These are phyloP conservation scores for Etheostoma spectabile DNA, from an alignment of 2,113 vertebrate species.

Conservation along the genomic window DNA sequence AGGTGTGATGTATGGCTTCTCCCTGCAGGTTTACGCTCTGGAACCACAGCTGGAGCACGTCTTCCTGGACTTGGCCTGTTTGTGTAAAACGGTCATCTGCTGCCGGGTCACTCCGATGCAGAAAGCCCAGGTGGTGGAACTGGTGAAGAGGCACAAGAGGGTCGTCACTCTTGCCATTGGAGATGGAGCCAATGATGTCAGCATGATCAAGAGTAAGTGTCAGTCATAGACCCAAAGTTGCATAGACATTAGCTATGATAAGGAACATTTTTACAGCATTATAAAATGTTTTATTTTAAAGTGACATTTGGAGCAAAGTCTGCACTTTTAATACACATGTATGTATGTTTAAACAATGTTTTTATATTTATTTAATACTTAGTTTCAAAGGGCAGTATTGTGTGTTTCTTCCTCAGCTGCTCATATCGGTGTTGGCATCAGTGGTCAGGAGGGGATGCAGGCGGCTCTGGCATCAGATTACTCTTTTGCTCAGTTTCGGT, in stretches of 20 bases:
- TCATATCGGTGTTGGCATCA: conserved; percentile 87
- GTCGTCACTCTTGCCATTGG: conserved; percentile 86
- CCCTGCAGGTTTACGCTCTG: conserved; percentile 80
- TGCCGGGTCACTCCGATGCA: conserved; percentile 88
- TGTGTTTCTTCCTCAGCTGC: conserved; percentile 78
- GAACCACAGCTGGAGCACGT: conserved; percentile 84
- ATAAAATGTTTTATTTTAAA: neutral
- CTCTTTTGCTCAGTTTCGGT: conserved; percentile 87
- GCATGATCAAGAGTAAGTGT: conserved; percentile 89
- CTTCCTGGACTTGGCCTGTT: conserved; percentile 85
- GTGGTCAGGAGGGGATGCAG: conserved; percentile 87
- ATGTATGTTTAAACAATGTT: no score
- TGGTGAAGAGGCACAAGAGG: conserved; percentile 86
- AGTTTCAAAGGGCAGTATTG: neutral
- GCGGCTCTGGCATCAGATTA: conserved; percentile 87
- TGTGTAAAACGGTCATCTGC: conserved; percentile 88
- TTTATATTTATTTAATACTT: neutral
- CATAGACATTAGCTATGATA: neutral
- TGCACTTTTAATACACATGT: neutral
- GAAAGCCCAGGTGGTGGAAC: conserved; percentile 87
- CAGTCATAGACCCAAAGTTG: no score
- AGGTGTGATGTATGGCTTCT: conserved; percentile 34
- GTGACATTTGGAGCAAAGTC: neutral
- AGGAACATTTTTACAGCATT: neutral
- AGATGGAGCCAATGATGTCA: conserved; percentile 89